These are phyloP conservation scores for Antigone vipio DNA, from an alignment of 2,113 vertebrate species.

Conservation along the genomic window DNA sequence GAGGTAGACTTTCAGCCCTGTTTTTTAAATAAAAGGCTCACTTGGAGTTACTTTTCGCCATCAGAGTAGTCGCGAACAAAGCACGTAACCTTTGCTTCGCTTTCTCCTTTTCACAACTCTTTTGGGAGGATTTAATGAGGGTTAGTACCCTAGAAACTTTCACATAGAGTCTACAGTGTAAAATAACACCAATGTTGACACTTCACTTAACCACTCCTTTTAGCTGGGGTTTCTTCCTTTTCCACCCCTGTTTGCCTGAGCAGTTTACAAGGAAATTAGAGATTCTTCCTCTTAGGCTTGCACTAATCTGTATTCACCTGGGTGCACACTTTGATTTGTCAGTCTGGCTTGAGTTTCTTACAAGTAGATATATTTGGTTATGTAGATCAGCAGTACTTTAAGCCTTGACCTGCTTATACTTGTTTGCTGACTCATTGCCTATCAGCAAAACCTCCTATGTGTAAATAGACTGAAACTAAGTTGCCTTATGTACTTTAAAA, in stretches of 20 bases:
- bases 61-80: background rate
- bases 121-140: background rate
- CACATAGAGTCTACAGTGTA: background rate
- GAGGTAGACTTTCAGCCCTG: background rate
- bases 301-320: background rate
- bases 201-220: background rate
- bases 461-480: background rate
- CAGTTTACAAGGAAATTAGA: background rate
- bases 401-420: background rate
- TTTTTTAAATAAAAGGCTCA: background rate
- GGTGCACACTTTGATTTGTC: background rate
- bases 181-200: background rate
- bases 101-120: background rate
- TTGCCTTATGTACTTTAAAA: background rate
- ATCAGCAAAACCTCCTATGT: background rate
- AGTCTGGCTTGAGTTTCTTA: background rate
- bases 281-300: background rate
- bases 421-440: background rate
- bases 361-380: background rate
- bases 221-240: background rate
- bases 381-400: background rate
- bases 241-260: background rate
- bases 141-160: background rate
- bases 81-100: accelerated
- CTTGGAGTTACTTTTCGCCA: background rate